These are phyloP conservation scores for Andrena fulva DNA, from an alignment of 2,888 invertebrate species.

Conservation along the genomic window DNA sequence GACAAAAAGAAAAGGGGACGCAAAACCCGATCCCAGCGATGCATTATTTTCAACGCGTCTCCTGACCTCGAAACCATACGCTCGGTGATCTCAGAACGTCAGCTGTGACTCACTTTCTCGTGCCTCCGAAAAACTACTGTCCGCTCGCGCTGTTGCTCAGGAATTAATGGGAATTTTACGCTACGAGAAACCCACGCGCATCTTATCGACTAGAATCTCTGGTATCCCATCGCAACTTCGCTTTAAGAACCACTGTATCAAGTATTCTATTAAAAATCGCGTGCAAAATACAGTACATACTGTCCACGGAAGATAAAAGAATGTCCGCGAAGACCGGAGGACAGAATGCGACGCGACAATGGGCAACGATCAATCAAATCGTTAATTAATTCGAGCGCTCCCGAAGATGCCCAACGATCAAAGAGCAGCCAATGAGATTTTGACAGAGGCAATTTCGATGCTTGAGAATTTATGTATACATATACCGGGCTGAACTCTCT, in stretches of 20 bases:
- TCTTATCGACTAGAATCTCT: background rate
- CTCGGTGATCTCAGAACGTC: constrained; percentile 60
- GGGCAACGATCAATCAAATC: background rate
- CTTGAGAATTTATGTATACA: background rate
- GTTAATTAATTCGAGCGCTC: constrained; percentile 4
- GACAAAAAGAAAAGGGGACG: constrained; percentile 9
- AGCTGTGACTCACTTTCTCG: constrained; percentile 69
- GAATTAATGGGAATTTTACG: constrained; percentile 50
- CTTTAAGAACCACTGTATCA: constrained; percentile 2
- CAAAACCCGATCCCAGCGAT: background rate
- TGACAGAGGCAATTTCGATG: background rate
- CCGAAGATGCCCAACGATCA: background rate
- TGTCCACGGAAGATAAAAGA: background rate
- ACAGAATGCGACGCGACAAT: background rate
- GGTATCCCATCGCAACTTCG: background rate
- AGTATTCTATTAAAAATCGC: background rate
- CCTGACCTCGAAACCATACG: constrained; percentile 54
- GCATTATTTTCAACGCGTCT: constrained; percentile 32
- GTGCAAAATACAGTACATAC: background rate
- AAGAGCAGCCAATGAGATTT: background rate
- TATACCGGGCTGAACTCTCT: background rate
- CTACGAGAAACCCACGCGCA: constrained; percentile 2
- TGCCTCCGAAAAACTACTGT: constrained; percentile 35
- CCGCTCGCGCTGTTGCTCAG: background rate
- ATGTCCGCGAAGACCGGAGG: background rate